Percentiles rank a stretch among this genome's conserved stretches.
phyloP scores from a whole-genome alignment of 30 jellyfish, hydroid and myxozoan species.

The Aurelia sp. region DNA sequence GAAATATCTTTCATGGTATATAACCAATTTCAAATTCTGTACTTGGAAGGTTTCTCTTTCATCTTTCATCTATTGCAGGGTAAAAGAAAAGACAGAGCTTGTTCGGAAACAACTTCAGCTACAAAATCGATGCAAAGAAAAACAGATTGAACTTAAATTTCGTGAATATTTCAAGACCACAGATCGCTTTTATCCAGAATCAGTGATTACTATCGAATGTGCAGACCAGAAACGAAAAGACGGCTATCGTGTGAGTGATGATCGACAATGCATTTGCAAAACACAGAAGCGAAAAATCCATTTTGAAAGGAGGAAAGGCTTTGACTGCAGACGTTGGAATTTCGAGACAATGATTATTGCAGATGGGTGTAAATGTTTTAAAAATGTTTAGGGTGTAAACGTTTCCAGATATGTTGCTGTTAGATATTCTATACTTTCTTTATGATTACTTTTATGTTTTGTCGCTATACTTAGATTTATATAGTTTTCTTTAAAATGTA shows the following conservation, averaged over 20 bases:
- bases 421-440: too few relatives aligned
- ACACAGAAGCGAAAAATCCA: conserved; percentile 10
- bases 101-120: conserved; percentile 1
- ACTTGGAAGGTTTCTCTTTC: too few relatives aligned
- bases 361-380: conserved; percentile 43
- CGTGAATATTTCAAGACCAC: conserved; percentile 1
- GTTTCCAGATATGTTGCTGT: neutral
- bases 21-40: too few relatives aligned
- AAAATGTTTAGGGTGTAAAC: neutral
- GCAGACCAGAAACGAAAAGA: conserved; percentile 5
- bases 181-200: conserved; percentile 33
- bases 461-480: too few relatives aligned
- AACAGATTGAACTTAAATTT: neutral
- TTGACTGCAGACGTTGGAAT: conserved; percentile 40
- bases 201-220: conserved; percentile 6
- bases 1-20: too few relatives aligned
- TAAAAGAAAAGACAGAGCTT: too few relatives aligned
- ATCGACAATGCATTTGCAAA: conserved; percentile 50
- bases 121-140: conserved; percentile 39
- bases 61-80: too few relatives aligned
- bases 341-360: conserved; percentile 16
- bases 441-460: too few relatives aligned
- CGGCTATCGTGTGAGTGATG: conserved; percentile 32
- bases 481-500: too few relatives aligned
- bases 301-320: conserved; percentile 31